Percentiles rank a stretch among this genome's conserved stretches.
These are phyloP conservation scores for Manis javanica DNA, from an alignment of 2,797 vertebrate genomes.

Conservation along the genomic window DNA sequence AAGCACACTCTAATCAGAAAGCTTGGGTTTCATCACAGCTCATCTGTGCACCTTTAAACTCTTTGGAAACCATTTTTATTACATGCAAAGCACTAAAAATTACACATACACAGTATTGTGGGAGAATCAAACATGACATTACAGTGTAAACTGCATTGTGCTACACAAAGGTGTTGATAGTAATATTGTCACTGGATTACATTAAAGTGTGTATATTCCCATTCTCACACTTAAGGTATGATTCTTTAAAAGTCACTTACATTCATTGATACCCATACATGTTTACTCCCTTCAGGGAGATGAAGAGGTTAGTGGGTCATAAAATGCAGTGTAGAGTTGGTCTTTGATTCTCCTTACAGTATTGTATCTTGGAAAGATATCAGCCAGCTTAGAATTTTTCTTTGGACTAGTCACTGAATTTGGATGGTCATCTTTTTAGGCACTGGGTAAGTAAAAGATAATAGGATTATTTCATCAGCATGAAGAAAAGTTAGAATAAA, in stretches of 20 bases:
- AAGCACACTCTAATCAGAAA: background rate
- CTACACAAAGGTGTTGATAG: background rate
- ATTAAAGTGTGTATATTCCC: background rate
- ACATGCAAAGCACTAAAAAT: background rate
- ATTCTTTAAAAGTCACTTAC: background rate
- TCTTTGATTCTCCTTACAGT: background rate
- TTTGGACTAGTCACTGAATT: background rate
- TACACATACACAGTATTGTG: background rate
- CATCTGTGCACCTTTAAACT: background rate
- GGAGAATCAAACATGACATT: background rate
- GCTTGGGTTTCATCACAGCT: background rate
- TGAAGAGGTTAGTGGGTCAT: background rate
- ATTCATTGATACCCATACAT: background rate
- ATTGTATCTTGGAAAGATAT: background rate
- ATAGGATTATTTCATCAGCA: background rate
- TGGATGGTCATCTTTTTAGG: background rate
- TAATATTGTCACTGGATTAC: background rate
- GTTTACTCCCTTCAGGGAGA: background rate
- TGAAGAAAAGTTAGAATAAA: background rate
- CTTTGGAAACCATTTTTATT: background rate
- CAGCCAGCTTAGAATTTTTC: background rate
- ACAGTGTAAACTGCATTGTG: background rate
- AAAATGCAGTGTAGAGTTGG: background rate
- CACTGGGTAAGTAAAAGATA: background rate
- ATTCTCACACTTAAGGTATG: background rate